Conservation (phyloP, 2,797 vertebrate genomes). For the Myripristis murdjan region DNA sequence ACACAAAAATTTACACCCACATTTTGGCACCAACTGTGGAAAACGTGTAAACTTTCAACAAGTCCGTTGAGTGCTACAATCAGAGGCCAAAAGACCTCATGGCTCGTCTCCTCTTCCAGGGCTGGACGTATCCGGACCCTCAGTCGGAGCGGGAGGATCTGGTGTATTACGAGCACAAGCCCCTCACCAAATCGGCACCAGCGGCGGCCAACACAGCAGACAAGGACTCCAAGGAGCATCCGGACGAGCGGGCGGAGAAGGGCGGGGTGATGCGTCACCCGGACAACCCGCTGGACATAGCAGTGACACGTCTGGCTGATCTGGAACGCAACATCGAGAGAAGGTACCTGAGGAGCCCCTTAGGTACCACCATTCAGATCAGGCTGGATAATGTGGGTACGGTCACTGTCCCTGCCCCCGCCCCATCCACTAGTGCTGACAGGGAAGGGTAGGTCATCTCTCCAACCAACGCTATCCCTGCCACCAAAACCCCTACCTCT, state of each 20-base stretch:
- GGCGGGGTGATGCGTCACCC: slow-evolving; percentile 92
- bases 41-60: not conserved
- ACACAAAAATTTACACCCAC: no score
- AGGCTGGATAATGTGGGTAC: slow-evolving; percentile 99
- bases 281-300: slow-evolving; percentile 99
- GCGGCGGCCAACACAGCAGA: slow-evolving; percentile 79
- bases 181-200: slow-evolving; percentile 82
- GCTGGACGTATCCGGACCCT: slow-evolving; percentile 96
- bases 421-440: slow-evolving; percentile 99
- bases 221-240: slow-evolving; percentile 87
- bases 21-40: not conserved
- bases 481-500: slow-evolving; percentile 75
- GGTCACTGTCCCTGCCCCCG: slow-evolving; percentile 99
- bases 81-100: slow-evolving; percentile 19
- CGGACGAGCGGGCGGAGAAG: slow-evolving; percentile 88
- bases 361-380: slow-evolving; percentile 99
- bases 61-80: not conserved
- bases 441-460: slow-evolving; percentile 99
- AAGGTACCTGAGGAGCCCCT: slow-evolving; percentile 99
- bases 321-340: slow-evolving; percentile 99
- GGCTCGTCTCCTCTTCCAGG: slow-evolving; percentile 80
- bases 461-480: slow-evolving; percentile 80
- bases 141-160: slow-evolving; percentile 98
- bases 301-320: slow-evolving; percentile 98
- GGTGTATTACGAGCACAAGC: slow-evolving; percentile 99